A percentile compares a stretch with the other conserved stretches of the same genome.
Evolutionary conservation across 2,113 vertebrate species (phyloP).

Genomic region (Cyanoramphus novaezelandiae): DNA sequence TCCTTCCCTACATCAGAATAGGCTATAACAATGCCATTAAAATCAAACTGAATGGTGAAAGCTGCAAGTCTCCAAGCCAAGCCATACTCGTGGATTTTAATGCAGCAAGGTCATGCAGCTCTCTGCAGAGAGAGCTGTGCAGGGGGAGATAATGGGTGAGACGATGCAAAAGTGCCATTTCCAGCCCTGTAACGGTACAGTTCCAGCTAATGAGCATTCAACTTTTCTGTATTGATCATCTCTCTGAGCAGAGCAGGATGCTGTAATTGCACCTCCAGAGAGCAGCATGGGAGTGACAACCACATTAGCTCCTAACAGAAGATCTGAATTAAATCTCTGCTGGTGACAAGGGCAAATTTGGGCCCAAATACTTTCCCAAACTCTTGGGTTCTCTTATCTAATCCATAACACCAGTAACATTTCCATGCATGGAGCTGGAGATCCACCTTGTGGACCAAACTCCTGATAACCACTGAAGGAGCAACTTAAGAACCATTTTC

Average conservation of each 20-base stretch:
- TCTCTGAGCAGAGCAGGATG: not conserved
- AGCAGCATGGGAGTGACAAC: constrained; percentile 8
- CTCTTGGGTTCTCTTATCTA: not conserved
- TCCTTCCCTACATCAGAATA: not conserved
- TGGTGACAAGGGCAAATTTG: not conserved
- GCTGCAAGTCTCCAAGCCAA: not conserved
- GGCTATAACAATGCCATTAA: not conserved
- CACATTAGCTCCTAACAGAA: not conserved
- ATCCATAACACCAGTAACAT: not conserved
- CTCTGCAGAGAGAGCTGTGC: not conserved
- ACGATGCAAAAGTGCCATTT: not conserved
- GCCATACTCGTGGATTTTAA: not conserved
- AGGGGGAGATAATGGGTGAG: not conserved
- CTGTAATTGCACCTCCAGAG: not conserved
- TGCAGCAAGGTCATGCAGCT: not conserved
- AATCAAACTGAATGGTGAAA: not conserved
- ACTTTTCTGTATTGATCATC: constrained; percentile 20
- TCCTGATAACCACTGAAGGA: not conserved
- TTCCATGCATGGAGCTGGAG: not conserved
- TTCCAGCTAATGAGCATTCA: constrained; percentile 6
- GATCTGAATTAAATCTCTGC: constrained; percentile 9
- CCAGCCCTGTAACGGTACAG: not conserved
- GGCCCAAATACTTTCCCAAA: not conserved
- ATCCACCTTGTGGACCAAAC: not conserved
- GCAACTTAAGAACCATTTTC: not conserved